Percentiles rank a stretch among this genome's conserved stretches.
Conservation (phyloP, 2,797 vertebrate species). For the Schizothorax lantsangensis region DNA sequence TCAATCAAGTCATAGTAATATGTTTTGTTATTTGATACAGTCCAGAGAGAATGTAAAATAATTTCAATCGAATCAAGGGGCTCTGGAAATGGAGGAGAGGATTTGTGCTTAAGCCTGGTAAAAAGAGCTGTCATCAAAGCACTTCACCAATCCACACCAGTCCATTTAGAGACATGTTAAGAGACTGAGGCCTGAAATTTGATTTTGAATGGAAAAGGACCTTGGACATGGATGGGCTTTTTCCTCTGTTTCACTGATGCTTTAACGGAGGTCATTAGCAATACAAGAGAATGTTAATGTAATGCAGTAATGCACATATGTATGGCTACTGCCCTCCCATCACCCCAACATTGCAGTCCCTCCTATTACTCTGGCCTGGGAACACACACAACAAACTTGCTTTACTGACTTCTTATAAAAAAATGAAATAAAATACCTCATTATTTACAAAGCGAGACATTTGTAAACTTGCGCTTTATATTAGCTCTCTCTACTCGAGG, state of each 20-base stretch:
- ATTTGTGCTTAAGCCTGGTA: slow-evolving; percentile 58
- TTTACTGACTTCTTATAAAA: not conserved
- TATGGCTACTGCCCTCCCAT: slow-evolving; percentile 71
- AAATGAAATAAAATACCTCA: not conserved
- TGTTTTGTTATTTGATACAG: slow-evolving; percentile 63
- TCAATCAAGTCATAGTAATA: slow-evolving; percentile 50
- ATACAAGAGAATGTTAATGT: slow-evolving; percentile 83
- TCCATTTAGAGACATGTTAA: slow-evolving; percentile 79
- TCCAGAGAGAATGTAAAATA: slow-evolving; percentile 60
- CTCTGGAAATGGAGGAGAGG: slow-evolving; percentile 57
- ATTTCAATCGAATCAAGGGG: slow-evolving; percentile 61
- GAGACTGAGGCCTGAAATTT: slow-evolving; percentile 74
- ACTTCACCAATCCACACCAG: slow-evolving; percentile 78
- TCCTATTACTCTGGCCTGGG: slow-evolving; percentile 9
- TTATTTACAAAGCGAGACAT: not conserved
- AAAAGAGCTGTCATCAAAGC: slow-evolving; percentile 80
- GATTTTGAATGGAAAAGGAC: slow-evolving; percentile 82
- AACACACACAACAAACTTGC: slow-evolving; percentile 10
- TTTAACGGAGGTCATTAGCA: slow-evolving; percentile 84
- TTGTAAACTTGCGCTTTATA: slow-evolving; percentile 2
- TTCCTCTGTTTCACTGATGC: slow-evolving; percentile 78
- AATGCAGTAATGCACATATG: slow-evolving; percentile 71
- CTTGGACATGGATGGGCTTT: slow-evolving; percentile 80
- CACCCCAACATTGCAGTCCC: slow-evolving; percentile 66
- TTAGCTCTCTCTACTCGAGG: not conserved